Evolutionary conservation across 1,140 invertebrate genomes (phyloP).

Genomic region (Saccostrea echinata): DNA sequence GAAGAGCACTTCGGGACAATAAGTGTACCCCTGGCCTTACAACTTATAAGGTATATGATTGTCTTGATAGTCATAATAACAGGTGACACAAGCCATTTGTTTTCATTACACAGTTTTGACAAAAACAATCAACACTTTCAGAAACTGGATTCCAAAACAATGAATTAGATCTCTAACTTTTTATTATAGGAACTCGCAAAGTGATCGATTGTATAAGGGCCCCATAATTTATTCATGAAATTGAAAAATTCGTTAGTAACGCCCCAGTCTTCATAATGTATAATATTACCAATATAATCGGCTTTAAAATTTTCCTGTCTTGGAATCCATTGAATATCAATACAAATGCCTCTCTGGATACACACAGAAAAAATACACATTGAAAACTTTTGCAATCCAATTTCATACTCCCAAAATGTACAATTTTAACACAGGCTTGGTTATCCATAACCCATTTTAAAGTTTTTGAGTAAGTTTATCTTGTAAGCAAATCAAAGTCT

Average conservation of each 20-base stretch:
- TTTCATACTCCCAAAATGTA: conserved; percentile 39
- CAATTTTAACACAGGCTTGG: conserved; percentile 24
- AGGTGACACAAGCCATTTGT: conserved; percentile 51
- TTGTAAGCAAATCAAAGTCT: not conserved
- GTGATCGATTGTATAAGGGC: conserved; percentile 45
- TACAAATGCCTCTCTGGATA: not conserved
- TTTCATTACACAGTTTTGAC: conserved; percentile 46
- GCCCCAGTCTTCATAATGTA: conserved; percentile 44
- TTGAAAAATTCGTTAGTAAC: conserved; percentile 27
- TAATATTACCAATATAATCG: conserved; percentile 44
- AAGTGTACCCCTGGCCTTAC: conserved; percentile 39
- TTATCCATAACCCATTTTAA: conserved; percentile 8
- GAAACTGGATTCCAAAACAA: conserved; percentile 47
- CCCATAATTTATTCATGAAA: conserved; percentile 45
- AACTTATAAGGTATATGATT: conserved; percentile 41
- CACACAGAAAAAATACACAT: conserved; percentile 38
- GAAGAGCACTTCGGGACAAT: conserved; percentile 50
- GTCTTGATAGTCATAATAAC: conserved; percentile 37
- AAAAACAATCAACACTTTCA: conserved; percentile 49
- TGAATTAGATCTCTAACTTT: conserved; percentile 46
- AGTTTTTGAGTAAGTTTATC: not conserved
- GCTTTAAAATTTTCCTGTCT: conserved; percentile 31
- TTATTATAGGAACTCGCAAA: conserved; percentile 42
- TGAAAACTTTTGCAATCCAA: conserved; percentile 15
- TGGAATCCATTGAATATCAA: conserved; percentile 40